Evolutionary conservation across 2,888 invertebrate genomes (phyloP), one percentile per base, ranked within the genome.

Genomic region (Phaedon cochleariae): DNA sequence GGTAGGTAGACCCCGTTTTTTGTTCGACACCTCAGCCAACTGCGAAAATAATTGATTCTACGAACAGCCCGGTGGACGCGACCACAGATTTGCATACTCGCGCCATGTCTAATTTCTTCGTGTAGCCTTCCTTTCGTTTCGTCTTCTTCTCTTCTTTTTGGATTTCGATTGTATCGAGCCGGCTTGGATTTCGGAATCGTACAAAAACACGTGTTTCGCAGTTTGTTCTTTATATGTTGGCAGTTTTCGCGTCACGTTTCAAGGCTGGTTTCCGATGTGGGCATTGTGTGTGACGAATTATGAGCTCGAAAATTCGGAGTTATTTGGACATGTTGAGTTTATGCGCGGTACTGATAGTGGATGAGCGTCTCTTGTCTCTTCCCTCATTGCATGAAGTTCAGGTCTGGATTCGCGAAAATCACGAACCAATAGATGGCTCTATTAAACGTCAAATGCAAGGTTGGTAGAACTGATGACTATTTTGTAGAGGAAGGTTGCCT

Each of bases 51-150:
- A 57, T 46, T 22, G 57, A 18, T 57, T 57, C 57, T 45, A 26
- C 15, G 57, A 57, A 57, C 26, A 26, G 45, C 46, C 1, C 7
- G 21, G 9, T 48, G 48, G 48, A 12, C n/a, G 57, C 57, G 57
- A 15, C 41, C 41, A 12, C 41, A 41, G 15, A 57, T 57, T 57
- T 57, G 57, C 57, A 57, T 55, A 55, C 55, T 22, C 55, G 55
- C 55, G 41, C 57, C 57, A n/a, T 46, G 45, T 57, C 57, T 57
- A 57, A 57, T 57, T 57, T 46, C 57, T 57, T 45, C 45, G 45
- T 57, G 57, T 57, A 57, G 57, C 26, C 31, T 48, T 3, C 6
- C 45, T 4, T 37, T 18, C 54, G 18, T 20, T 7, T 46, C 54
- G 20, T 15, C 41, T 41, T 55, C 41, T 41, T 45, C n/a, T 29